phyloP scores from a whole-genome alignment of 2,113 vertebrate genomes.

The Barbus barbus region DNA sequence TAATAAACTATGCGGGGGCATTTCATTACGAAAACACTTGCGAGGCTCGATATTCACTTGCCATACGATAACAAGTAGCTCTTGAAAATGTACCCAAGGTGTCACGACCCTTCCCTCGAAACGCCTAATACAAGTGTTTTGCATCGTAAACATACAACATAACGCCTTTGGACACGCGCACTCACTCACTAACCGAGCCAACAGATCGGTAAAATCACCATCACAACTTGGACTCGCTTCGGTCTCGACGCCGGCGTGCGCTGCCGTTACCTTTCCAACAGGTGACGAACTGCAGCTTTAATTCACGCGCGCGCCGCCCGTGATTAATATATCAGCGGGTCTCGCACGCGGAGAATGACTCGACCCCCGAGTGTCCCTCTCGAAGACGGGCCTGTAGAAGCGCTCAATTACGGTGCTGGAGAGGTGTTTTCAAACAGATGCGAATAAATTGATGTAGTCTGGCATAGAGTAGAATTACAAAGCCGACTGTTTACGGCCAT shows the following conservation, averaged over 20 bases:
- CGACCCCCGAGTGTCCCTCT: constrained; percentile 34
- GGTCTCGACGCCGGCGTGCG: neutral
- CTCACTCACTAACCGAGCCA: constrained; percentile 23
- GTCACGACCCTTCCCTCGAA: neutral
- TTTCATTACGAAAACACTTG: constrained; percentile 45
- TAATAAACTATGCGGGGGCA: constrained; percentile 52
- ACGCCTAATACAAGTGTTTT: neutral
- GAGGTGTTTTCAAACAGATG: constrained; percentile 28
- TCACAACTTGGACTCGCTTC: constrained; percentile 48
- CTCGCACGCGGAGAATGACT: constrained; percentile 15
- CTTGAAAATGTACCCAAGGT: neutral
- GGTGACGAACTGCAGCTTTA: constrained; percentile 40
- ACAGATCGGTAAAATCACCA: constrained; percentile 55
- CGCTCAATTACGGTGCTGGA: neutral
- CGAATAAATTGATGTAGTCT: constrained; percentile 22
- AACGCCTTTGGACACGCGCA: neutral
- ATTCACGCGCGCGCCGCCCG: constrained; percentile 8
- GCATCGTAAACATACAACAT: neutral
- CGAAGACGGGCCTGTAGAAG: constrained; percentile 15
- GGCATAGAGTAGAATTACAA: neutral
- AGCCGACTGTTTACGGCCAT: constrained; percentile 4
- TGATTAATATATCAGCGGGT: constrained; percentile 32
- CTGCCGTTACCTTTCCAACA: constrained; percentile 38
- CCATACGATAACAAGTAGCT: neutral
- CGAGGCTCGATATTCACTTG: neutral